phyloP scores from a whole-genome alignment of 2,113 vertebrate species.

The Xenotilapia caudafasciata region DNA sequence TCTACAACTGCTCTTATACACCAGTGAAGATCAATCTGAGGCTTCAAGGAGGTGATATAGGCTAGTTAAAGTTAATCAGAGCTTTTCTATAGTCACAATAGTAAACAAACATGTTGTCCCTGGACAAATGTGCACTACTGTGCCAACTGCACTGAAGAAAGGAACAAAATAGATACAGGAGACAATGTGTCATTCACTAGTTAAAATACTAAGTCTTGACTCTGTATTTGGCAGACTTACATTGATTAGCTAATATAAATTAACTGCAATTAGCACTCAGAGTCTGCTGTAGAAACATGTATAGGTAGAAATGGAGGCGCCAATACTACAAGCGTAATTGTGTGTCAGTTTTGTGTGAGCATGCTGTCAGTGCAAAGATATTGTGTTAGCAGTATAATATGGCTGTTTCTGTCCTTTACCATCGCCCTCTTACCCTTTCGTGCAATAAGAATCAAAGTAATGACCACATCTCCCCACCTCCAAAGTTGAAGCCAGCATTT shows the following conservation, averaged over 20 bases:
- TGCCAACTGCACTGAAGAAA: not conserved
- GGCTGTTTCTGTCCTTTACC: not conserved
- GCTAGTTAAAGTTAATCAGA: not conserved
- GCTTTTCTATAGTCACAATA: not conserved
- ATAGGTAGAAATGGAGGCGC: not conserved
- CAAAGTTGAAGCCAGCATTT: not conserved
- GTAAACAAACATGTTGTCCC: not conserved
- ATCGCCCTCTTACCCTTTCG: not conserved
- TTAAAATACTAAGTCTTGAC: not conserved
- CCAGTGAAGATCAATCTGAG: not conserved
- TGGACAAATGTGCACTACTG: not conserved
- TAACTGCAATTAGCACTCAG: too few species aligned
- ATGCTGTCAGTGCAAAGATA: not conserved
- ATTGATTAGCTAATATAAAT: too few species aligned
- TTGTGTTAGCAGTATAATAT: not conserved
- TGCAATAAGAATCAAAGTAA: not conserved
- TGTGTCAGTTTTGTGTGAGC: not conserved
- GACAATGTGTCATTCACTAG: not conserved
- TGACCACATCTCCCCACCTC: not conserved
- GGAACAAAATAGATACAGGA: not conserved
- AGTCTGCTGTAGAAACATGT: not conserved
- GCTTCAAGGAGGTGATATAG: not conserved
- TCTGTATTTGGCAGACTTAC: not conserved
- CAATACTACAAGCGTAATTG: not conserved
- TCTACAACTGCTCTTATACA: not conserved